These are phyloP conservation scores for Leptopilina boulardi DNA, from an alignment of 1,140 invertebrate genomes.

Conservation along the genomic window DNA sequence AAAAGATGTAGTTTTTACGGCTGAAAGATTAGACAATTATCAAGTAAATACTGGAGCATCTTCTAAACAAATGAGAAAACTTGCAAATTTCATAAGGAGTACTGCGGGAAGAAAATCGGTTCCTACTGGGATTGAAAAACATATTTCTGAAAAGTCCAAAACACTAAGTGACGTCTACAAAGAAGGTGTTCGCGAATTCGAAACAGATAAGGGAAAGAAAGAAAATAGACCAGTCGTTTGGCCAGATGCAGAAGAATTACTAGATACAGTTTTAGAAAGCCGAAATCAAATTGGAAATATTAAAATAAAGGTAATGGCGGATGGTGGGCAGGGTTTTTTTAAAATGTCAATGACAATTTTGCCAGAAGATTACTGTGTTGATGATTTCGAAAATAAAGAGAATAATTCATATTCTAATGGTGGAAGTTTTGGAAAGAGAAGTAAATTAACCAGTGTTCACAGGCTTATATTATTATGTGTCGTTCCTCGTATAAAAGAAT, in stretches of 20 bases:
- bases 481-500: neutral
- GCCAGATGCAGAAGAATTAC: constrained; percentile 24
- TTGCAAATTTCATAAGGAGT: neutral
- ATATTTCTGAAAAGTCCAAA: neutral
- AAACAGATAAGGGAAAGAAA: constrained; percentile 15
- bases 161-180: neutral
- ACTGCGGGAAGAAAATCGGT: neutral
- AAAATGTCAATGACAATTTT: constrained; percentile 19
- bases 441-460: neutral
- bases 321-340: constrained; percentile 34
- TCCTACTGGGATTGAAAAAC: neutral
- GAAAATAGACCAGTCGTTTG: constrained; percentile 6
- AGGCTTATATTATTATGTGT: neutral
- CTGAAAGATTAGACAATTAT: neutral
- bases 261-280: constrained; percentile 8
- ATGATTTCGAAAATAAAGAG: neutral
- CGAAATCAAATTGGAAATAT: constrained; percentile 4
- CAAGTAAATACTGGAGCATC: neutral
- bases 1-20: neutral
- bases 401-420: neutral
- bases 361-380: constrained; percentile 5
- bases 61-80: neutral
- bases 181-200: neutral
- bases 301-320: constrained; percentile 31
- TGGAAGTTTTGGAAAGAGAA: neutral